These are phyloP conservation scores for Sphaeridia pumilis DNA, from an alignment of 2,888 invertebrate species.

Conservation along the genomic window DNA sequence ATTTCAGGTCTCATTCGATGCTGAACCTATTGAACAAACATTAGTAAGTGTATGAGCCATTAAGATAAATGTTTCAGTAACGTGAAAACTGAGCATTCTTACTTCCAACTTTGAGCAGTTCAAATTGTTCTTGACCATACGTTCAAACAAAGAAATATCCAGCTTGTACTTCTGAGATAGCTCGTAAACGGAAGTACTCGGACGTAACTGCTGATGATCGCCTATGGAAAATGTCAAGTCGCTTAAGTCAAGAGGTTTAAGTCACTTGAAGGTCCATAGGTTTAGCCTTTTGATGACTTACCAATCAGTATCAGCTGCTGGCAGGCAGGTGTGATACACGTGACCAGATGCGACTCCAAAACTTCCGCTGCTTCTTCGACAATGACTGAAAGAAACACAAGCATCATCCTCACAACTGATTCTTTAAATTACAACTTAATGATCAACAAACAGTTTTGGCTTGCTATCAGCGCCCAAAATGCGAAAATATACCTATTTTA, in stretches of 20 bases:
- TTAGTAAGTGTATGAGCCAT: not conserved
- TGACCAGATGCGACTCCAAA: constrained; percentile 69
- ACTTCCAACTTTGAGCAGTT: constrained; percentile 43
- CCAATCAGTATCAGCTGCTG: constrained; percentile 76
- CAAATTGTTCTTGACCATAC: constrained; percentile 57
- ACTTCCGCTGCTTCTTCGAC: constrained; percentile 87
- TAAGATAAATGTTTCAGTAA: no score
- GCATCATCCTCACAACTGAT: no score
- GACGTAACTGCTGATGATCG: constrained; percentile 70
- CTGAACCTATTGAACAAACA: constrained; percentile 48
- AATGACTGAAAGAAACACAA: constrained; percentile 48
- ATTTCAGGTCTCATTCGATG: constrained; percentile 64
- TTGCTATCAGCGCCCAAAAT: no score
- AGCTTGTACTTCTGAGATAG: constrained; percentile 55
- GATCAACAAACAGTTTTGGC: no score
- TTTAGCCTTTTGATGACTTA: constrained; percentile 37
- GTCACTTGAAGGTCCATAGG: no score
- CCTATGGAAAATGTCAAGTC: constrained; percentile 41
- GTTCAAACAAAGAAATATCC: constrained; percentile 69
- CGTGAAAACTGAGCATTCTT: constrained; percentile 1
- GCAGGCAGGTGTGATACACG: constrained; percentile 57
- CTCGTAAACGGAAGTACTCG: constrained; percentile 55
- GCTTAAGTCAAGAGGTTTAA: no score
- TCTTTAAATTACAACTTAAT: no score
- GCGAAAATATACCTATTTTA: constrained; percentile 1